A percentile compares a stretch with the other conserved stretches of the same genome.
Conservation (phyloP, 1,140 invertebrate species). For the Nautilus pompilius region DNA sequence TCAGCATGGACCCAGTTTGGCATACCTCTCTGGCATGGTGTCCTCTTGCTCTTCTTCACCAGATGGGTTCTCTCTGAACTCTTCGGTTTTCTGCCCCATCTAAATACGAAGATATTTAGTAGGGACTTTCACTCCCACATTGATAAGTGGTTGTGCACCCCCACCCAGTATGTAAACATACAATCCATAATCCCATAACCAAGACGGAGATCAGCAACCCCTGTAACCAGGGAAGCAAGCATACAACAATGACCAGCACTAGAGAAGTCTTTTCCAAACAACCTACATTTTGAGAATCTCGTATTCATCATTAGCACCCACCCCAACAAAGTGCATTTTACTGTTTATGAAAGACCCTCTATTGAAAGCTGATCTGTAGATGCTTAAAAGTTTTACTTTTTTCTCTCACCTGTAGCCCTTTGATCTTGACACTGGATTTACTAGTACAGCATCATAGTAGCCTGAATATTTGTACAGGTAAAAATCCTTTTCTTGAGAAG, state of each 20-base stretch:
- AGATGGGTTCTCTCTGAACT: no score
- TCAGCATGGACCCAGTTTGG: no score
- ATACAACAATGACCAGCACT: neutral
- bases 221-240: no score
- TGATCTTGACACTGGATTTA: constrained; percentile 2
- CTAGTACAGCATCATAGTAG: constrained; percentile 32
- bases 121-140: no score
- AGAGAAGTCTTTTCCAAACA: neutral
- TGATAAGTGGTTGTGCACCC: no score
- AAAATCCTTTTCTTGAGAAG: constrained; percentile 19
- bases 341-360: neutral
- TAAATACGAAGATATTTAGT: no score
- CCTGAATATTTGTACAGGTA: constrained; percentile 30
- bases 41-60: no score
- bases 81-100: no score
- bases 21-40: no score
- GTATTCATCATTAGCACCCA: neutral
- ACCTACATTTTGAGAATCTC: neutral
- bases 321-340: neutral
- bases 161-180: no score
- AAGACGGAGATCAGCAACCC: no score
- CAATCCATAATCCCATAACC: no score
- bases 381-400: neutral
- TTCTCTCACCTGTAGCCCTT: constrained; percentile 25
- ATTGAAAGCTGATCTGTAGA: neutral